Percentiles rank a stretch among this genome's conserved stretches.
phyloP scores from a whole-genome alignment of 2,888 invertebrate genomes.

The Mylabris sibirica region DNA sequence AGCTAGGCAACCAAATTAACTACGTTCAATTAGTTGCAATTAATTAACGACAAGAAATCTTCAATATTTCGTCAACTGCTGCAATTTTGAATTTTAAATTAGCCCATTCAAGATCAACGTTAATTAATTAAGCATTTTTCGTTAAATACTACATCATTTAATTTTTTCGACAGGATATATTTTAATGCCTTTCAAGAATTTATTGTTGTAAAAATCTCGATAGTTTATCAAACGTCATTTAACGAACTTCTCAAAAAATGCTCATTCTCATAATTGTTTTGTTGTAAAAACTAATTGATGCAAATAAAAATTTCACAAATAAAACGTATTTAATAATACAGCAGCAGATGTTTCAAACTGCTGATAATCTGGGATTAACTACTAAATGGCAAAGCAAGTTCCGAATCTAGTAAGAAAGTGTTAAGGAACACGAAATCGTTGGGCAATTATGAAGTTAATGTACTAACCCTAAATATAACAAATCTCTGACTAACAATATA shows the following conservation, averaged over 20 bases:
- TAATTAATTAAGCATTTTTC: neutral
- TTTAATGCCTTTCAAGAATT: slow-evolving; percentile 7
- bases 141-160: neutral
- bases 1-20: neutral
- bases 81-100: no score
- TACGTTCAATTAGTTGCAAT: neutral
- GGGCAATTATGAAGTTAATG: neutral
- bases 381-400: neutral
- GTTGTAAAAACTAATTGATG: neutral
- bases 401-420: slow-evolving; percentile 8
- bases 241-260: neutral
- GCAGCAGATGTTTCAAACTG: neutral
- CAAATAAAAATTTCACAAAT: neutral
- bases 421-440: neutral
- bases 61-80: neutral
- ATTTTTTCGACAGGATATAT: slow-evolving; percentile 26
- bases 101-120: neutral
- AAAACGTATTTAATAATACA: neutral
- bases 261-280: neutral
- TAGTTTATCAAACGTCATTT: no score
- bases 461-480: slow-evolving; percentile 1
- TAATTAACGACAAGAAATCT: neutral
- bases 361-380: neutral
- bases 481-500: neutral
- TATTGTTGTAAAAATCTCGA: no score